Evolutionary conservation across 2,888 invertebrate genomes (phyloP).

Genomic region (Synergus itoensis): DNA sequence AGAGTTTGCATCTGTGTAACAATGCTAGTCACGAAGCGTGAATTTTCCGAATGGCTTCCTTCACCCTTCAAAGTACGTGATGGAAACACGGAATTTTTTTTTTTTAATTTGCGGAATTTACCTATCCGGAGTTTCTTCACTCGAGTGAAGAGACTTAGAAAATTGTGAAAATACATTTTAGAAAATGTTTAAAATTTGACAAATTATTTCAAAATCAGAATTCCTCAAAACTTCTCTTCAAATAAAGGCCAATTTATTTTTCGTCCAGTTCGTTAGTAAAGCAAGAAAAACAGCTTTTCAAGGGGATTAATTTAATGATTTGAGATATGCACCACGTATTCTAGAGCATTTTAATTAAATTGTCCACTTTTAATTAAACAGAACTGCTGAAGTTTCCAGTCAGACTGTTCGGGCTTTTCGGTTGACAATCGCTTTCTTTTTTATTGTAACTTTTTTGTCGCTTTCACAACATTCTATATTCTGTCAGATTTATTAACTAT

Average conservation of each 20-base stretch:
- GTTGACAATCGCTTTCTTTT: neutral
- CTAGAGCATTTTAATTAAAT: neutral
- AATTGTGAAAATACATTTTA: too few species aligned
- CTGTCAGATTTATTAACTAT: neutral
- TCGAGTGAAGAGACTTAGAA: neutral
- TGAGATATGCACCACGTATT: neutral
- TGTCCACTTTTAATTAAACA: neutral
- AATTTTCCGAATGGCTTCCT: constrained; percentile 29
- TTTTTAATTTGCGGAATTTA: constrained; percentile 5
- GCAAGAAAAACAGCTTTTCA: neutral
- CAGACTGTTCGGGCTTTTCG: neutral
- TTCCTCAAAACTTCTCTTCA: neutral
- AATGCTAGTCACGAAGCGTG: constrained; percentile 34
- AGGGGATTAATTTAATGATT: neutral
- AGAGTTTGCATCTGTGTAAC: constrained; percentile 12
- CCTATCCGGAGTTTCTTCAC: neutral
- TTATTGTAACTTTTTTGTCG: neutral
- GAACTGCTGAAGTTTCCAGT: neutral
- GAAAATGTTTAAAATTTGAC: too few species aligned
- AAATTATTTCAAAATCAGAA: neutral
- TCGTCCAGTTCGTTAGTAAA: neutral
- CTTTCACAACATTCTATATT: neutral
- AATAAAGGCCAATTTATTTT: neutral
- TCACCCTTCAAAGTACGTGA: neutral
- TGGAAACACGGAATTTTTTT: constrained; percentile 16